Percentiles rank a stretch among this genome's conserved stretches.
phyloP scores from a whole-genome alignment of 2,113 vertebrate genomes.

The Nesoenas mayeri region DNA sequence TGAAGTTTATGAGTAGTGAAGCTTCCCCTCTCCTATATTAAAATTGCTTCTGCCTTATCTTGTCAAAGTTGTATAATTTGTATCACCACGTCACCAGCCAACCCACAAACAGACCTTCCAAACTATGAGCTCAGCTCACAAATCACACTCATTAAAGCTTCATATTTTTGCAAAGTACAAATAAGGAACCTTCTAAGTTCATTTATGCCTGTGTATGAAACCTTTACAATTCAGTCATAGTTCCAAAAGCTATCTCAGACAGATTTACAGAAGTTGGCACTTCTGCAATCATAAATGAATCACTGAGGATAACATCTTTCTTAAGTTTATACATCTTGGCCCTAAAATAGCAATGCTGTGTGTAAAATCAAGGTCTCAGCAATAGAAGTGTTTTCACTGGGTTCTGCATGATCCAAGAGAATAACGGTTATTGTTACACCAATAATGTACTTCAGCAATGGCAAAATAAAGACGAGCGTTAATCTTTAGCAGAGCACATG shows the following conservation, averaged over 20 bases:
- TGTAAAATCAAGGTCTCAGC: background rate
- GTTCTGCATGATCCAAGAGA: background rate
- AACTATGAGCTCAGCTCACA: constrained; percentile 49
- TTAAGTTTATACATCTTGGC: constrained; percentile 1
- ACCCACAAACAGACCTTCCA: constrained; percentile 30
- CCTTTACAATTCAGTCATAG: background rate
- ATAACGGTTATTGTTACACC: background rate
- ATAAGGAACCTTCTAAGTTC: background rate
- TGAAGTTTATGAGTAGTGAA: background rate
- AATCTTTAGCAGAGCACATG: background rate
- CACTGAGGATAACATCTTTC: background rate
- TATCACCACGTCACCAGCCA: background rate
- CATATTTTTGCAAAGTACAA: background rate
- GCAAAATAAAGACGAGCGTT: background rate
- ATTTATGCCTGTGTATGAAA: background rate
- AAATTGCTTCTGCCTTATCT: background rate
- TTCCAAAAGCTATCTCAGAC: background rate
- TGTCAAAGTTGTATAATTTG: constrained; percentile 14
- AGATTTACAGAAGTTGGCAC: constrained; percentile 31
- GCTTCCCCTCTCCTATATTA: background rate
- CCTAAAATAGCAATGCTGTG: background rate
- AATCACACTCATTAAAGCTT: constrained; percentile 19
- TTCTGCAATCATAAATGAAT: background rate
- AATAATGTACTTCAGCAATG: background rate
- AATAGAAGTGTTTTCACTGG: background rate